Evolutionary conservation across 2,113 vertebrate species (phyloP), one percentile per base, ranked within the genome.

Genomic region (Athene cunicularia): DNA sequence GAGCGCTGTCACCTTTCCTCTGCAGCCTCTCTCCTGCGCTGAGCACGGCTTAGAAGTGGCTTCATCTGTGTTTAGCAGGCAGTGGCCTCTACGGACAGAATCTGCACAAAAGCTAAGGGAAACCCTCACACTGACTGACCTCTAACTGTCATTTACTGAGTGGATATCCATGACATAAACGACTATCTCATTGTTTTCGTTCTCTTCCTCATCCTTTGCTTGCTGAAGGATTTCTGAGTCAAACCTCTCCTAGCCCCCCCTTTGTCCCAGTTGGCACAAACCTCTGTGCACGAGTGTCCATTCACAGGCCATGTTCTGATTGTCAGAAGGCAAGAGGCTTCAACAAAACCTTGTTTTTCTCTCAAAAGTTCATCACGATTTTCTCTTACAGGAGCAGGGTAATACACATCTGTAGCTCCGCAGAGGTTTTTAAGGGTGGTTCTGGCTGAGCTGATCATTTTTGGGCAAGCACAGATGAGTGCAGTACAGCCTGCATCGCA

Each of bases 81-180:
- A 33, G 75, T 5, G 27, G 26, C 41, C 14, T 81, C 55, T 70
- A 22, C 68, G 12, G 14, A 16, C 27, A 11, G 28, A 0, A 5
- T 53, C 62, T 17, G 41, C 68, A 1, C 9, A 6, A 7, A 5
- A 43, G 43, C 39, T 28, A 8, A 2, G 64, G 87, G 37, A 22
- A 16, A 20, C 19, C 10, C 55, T 68, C 14, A 19, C 11, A 0
- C 41, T 8, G 15, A 0, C 41, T 8, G 32, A 18, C 10, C 53
- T 58, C 55, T 32, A 22, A 0, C 22, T 14, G 35, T 39, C 27
- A 4, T 47, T 71, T 22, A 8, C 12, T 19, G 37, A 0, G 0
- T 10, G 37, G 13, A 7, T 55, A 15, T 14, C 5, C 14, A 2
- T 7, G 8, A 26, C 41, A 18, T 6, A 5, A n/a, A 32, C 3